These are phyloP conservation scores for Drosophila ambigua DNA, from an alignment of 1,140 invertebrate species.

Conservation along the genomic window DNA sequence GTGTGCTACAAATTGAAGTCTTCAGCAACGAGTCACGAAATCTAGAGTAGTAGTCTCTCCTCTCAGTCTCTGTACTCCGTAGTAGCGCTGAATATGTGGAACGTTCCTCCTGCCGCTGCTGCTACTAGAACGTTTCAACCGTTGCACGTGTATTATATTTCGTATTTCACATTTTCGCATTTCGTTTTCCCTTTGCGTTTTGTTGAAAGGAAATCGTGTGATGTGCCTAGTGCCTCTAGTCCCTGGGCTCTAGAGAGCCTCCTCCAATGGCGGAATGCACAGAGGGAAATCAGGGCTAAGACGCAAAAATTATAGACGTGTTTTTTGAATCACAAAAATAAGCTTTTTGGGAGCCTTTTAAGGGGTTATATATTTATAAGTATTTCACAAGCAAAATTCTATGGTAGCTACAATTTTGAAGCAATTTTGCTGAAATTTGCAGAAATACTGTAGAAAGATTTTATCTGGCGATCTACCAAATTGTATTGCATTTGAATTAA, in stretches of 20 bases:
- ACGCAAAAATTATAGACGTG: neutral
- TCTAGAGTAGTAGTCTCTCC: conserved; percentile 78
- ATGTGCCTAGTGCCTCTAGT: conserved; percentile 38
- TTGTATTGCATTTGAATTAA: no score
- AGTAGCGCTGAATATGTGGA: conserved; percentile 58
- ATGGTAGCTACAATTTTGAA: no score
- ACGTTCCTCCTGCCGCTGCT: conserved; percentile 31
- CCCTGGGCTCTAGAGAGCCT: conserved; percentile 26
- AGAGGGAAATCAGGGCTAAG: neutral
- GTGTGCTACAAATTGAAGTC: conserved; percentile 73
- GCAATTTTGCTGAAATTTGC: no score
- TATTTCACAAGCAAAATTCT: no score
- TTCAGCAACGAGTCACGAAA: conserved; percentile 78
- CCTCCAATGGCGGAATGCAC: conserved; percentile 15
- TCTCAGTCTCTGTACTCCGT: neutral
- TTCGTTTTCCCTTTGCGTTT: conserved; percentile 66
- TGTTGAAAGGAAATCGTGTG: conserved; percentile 66
- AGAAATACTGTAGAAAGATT: no score
- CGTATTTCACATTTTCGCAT: conserved; percentile 56
- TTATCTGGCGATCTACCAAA: no score
- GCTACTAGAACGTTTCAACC: conserved; percentile 32
- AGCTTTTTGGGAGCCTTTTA: no score
- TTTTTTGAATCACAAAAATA: no score
- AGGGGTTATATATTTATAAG: no score
- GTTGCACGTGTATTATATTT: conserved; percentile 5